Evolutionary conservation across 23 tunicate species (phyloP).

Genomic region (Trididemnum miniatum): DNA sequence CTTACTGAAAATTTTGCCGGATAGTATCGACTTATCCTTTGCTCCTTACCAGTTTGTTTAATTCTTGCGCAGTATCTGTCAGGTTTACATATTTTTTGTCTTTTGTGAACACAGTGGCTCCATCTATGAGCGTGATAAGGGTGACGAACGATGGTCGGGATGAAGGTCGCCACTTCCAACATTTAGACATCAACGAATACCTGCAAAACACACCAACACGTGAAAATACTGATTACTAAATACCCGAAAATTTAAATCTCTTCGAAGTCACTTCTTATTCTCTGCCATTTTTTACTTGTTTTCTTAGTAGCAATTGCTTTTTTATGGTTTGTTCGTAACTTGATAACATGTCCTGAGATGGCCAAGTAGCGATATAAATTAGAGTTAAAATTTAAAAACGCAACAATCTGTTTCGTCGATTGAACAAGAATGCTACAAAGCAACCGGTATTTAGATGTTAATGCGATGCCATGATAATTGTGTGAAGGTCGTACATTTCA

Average conservation of each 20-base stretch:
- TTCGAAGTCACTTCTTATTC: background rate
- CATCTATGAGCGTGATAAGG: conserved; percentile 16
- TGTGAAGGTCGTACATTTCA: conserved; percentile 84
- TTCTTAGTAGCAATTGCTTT: too few species aligned
- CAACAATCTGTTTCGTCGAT: too few species aligned
- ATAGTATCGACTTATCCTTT: too few species aligned
- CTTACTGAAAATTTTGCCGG: too few species aligned
- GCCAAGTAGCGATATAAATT: background rate
- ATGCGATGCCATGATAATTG: too few species aligned
- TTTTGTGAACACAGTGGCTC: background rate
- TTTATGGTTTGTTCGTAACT: background rate
- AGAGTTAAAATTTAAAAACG: too few species aligned
- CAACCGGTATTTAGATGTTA: too few species aligned
- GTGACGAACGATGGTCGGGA: conserved; percentile 60
- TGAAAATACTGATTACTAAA: too few species aligned
- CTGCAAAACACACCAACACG: too few species aligned
- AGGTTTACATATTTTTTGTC: conserved; percentile 43
- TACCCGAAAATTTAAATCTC: background rate
- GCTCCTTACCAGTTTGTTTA: conserved; percentile 13
- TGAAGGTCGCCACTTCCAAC: conserved; percentile 87
- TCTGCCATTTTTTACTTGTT: too few species aligned
- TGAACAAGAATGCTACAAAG: too few species aligned
- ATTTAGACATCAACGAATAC: conserved; percentile 64
- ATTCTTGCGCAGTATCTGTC: conserved; percentile 25
- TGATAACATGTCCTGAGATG: background rate